Evolutionary conservation across 2,113 vertebrate species (phyloP).

Genomic region (Aix galericulata): DNA sequence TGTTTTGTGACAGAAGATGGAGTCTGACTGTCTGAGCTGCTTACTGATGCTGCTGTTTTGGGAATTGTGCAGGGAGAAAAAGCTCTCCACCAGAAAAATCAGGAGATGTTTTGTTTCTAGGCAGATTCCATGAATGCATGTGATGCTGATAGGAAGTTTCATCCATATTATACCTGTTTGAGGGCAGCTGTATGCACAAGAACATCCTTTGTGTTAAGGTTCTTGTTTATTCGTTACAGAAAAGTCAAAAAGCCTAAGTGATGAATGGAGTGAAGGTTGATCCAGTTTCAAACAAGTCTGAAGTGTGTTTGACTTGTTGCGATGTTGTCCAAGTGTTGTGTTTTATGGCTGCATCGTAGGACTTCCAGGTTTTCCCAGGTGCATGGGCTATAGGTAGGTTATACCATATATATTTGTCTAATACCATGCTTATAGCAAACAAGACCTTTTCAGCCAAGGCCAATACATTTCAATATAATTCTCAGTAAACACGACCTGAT

Average conservation of each 20-base stretch:
- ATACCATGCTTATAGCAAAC: neutral
- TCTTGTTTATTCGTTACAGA: neutral
- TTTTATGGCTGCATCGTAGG: neutral
- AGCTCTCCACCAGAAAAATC: neutral
- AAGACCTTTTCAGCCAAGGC: neutral
- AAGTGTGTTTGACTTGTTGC: neutral
- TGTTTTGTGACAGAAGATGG: neutral
- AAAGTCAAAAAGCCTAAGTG: neutral
- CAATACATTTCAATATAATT: neutral
- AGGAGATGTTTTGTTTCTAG: neutral
- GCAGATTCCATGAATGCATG: rapidly evolving
- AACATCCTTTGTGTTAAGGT: neutral
- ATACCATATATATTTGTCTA: neutral
- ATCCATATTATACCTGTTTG: neutral
- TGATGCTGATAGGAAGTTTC: neutral
- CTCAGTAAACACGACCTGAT: neutral
- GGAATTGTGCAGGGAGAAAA: neutral
- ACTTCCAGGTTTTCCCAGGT: neutral
- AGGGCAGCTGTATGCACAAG: neutral
- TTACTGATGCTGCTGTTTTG: neutral
- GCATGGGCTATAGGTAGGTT: neutral
- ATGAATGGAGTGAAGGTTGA: neutral
- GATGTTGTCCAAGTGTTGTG: rapidly evolving
- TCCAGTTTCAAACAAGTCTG: neutral
- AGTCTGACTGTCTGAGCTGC: neutral